These are phyloP conservation scores for Pycnonotus jocosus DNA, from an alignment of 2,113 vertebrate genomes.

Conservation along the genomic window DNA sequence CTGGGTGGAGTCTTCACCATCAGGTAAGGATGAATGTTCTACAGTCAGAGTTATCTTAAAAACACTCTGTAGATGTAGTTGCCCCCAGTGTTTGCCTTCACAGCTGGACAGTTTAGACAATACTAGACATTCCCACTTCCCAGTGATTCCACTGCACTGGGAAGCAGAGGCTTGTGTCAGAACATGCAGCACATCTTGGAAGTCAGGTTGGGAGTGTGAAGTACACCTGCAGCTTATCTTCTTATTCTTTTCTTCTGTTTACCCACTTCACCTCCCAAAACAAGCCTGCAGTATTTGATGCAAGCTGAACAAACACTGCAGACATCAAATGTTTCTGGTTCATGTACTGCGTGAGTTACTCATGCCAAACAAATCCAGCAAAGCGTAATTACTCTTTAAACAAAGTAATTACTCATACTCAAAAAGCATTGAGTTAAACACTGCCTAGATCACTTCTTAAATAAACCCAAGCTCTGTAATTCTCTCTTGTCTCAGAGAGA, in stretches of 20 bases:
- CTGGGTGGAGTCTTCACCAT: not conserved
- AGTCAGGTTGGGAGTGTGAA: not conserved
- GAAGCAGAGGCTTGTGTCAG: not conserved
- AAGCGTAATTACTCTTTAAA: conserved; percentile 13
- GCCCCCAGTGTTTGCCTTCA: not conserved
- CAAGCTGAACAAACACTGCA: conserved; percentile 16
- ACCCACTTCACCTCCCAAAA: not conserved
- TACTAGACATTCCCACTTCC: not conserved
- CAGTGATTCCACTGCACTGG: not conserved
- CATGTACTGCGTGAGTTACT: not conserved
- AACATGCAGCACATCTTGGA: not conserved
- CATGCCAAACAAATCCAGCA: conserved; percentile 9
- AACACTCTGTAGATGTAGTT: not conserved
- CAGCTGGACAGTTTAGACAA: not conserved
- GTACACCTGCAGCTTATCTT: not conserved
- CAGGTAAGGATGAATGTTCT: not conserved
- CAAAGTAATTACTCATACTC: conserved; percentile 1
- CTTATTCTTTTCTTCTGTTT: not conserved
- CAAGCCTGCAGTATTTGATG: not conserved
- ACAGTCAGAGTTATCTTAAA: not conserved
- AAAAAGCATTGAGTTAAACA: not conserved
- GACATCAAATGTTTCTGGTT: conserved; percentile 6
- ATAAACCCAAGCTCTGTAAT: not conserved
- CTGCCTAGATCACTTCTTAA: conserved; percentile 14
- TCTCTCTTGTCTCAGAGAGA: not conserved